These are phyloP conservation scores for Coryphaenoides rupestris DNA, from an alignment of 2,113 vertebrate genomes.

Conservation along the genomic window DNA sequence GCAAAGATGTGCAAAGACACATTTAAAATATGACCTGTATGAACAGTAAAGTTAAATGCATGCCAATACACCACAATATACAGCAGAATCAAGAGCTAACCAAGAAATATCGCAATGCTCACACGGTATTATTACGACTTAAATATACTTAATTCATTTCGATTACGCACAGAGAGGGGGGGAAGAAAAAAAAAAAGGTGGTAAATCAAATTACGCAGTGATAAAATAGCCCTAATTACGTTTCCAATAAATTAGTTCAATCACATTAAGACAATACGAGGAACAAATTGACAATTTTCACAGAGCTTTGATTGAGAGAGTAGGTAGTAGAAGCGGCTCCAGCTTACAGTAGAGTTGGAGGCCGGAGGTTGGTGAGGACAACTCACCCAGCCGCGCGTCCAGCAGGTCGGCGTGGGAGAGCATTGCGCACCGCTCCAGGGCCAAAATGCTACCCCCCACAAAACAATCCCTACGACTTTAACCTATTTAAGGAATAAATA, in stretches of 20 bases:
- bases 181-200: conserved; percentile 66
- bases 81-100: conserved; percentile 2
- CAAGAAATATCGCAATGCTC: conserved; percentile 48
- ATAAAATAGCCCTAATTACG: conserved; percentile 91
- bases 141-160: conserved; percentile 65
- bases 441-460: conserved; percentile 81
- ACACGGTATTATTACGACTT: no score
- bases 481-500: conserved; percentile 96
- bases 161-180: no score
- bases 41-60: no score
- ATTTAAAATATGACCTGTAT: no score
- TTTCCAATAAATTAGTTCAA: conserved; percentile 92
- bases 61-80: not conserved
- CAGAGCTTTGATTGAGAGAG: conserved; percentile 62
- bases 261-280: conserved; percentile 86
- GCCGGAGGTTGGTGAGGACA: conserved; percentile 78
- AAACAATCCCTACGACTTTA: conserved; percentile 89
- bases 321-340: conserved; percentile 69
- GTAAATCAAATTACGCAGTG: conserved; percentile 96
- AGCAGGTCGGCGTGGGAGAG: conserved; percentile 98
- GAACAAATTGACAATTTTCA: conserved; percentile 90
- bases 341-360: conserved; percentile 79
- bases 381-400: conserved; percentile 99
- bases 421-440: conserved; percentile 96
- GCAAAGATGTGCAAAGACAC: no score